Conservation (phyloP, 2,113 vertebrate species). For the Hemiprocne comata region DNA sequence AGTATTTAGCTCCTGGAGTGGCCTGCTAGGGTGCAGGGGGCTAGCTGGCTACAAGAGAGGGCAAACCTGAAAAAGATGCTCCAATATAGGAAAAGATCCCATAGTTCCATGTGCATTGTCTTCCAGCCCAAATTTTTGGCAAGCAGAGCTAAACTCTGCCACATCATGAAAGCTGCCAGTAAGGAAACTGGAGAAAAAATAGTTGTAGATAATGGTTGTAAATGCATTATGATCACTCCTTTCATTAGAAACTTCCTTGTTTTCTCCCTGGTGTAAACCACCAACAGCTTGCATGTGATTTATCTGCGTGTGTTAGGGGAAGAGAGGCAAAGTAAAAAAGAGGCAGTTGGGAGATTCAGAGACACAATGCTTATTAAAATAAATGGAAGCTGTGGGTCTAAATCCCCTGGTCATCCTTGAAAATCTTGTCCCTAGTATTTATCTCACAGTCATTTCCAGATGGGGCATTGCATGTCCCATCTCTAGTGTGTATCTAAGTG, state of each 20-base stretch:
- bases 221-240: neutral
- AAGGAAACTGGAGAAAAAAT: constrained; percentile 29
- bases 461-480: neutral
- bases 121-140: neutral
- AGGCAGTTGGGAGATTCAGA: neutral
- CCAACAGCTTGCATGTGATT: neutral
- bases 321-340: constrained; percentile 30
- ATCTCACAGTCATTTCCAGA: neutral
- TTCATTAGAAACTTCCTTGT: constrained; percentile 38
- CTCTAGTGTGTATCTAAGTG: neutral
- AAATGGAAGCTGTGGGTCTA: neutral
- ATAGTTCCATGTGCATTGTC: accelerated
- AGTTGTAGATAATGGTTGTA: neutral
- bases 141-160: neutral
- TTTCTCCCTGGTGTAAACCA: constrained; percentile 12
- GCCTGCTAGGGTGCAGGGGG: neutral
- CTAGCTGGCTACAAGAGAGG: neutral
- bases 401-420: constrained; percentile 7
- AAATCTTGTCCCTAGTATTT: neutral
- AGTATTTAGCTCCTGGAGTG: neutral
- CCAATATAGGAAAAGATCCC: neutral
- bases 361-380: neutral
- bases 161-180: neutral
- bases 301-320: neutral
- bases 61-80: neutral